phyloP scores from a whole-genome alignment of 2,113 vertebrate genomes.

The Podilymbus podiceps region DNA sequence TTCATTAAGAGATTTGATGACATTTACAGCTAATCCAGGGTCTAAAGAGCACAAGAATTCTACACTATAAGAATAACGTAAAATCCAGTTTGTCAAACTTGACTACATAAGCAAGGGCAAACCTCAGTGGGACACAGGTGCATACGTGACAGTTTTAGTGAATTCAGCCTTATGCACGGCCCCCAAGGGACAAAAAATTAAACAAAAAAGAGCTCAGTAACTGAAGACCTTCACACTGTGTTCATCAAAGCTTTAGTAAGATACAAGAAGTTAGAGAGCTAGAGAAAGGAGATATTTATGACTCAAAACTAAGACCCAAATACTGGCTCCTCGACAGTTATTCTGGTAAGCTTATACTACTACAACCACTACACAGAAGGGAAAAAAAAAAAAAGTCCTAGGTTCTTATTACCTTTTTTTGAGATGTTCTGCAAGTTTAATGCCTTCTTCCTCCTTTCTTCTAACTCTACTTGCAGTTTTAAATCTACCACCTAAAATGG shows the following conservation, averaged over 20 bases:
- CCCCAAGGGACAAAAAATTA: background rate
- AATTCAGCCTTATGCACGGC: background rate
- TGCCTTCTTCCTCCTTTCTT: constrained; percentile 81
- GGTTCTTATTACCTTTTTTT: constrained; percentile 70
- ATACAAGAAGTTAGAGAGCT: background rate
- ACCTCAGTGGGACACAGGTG: background rate
- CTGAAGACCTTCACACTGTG: background rate
- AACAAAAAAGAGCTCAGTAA: background rate
- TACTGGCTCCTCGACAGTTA: background rate
- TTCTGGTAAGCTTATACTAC: background rate
- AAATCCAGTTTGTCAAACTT: background rate
- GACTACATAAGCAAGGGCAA: background rate
- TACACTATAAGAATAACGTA: background rate
- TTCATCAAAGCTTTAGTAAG: background rate
- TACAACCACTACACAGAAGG: fast-evolving
- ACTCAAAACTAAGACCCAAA: background rate
- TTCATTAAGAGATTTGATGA: background rate
- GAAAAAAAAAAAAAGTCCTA: background rate
- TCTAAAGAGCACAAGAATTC: background rate
- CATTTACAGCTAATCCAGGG: background rate
- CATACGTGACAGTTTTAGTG: background rate
- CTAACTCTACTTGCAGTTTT: constrained; percentile 85
- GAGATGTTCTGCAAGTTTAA: constrained; percentile 72
- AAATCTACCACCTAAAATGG: constrained; percentile 83
- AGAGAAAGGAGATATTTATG: background rate